Evolutionary conservation across 2,797 vertebrate genomes (phyloP).

Genomic region (Molossus molossus): DNA sequence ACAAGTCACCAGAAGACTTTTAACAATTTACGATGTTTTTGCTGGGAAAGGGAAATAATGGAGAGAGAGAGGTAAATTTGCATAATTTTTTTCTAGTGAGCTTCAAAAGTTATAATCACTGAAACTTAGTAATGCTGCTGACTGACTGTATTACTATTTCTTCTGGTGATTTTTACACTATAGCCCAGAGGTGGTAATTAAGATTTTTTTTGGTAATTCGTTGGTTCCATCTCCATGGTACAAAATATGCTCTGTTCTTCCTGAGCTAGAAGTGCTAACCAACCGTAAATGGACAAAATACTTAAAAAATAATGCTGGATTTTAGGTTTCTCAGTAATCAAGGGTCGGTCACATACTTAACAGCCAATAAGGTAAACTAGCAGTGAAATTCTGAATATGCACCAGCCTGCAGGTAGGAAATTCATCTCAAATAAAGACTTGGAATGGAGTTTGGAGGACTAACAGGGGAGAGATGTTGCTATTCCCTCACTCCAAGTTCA

Average conservation of each 20-base stretch:
- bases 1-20: slow-evolving; percentile 91
- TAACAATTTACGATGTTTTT: slow-evolving; percentile 89
- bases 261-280: slow-evolving; percentile 16
- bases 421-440: background rate
- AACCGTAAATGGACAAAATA: background rate
- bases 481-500: background rate
- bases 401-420: background rate
- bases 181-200: background rate
- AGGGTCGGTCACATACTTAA: background rate
- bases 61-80: slow-evolving; percentile 72
- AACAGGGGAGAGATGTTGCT: background rate
- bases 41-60: slow-evolving; percentile 54
- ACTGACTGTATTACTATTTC: background rate
- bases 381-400: background rate
- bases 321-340: slow-evolving; percentile 39
- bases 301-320: background rate
- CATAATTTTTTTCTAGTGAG: slow-evolving; percentile 12
- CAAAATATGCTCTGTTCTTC: background rate
- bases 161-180: background rate
- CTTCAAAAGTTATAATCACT: slow-evolving; percentile 39
- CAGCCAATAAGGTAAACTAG: background rate
- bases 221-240: background rate
- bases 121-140: background rate
- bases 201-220: background rate
- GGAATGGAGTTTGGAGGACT: background rate